These are phyloP conservation scores for Bombus polaris DNA, from an alignment of 1,140 invertebrate species.

Conservation along the genomic window DNA sequence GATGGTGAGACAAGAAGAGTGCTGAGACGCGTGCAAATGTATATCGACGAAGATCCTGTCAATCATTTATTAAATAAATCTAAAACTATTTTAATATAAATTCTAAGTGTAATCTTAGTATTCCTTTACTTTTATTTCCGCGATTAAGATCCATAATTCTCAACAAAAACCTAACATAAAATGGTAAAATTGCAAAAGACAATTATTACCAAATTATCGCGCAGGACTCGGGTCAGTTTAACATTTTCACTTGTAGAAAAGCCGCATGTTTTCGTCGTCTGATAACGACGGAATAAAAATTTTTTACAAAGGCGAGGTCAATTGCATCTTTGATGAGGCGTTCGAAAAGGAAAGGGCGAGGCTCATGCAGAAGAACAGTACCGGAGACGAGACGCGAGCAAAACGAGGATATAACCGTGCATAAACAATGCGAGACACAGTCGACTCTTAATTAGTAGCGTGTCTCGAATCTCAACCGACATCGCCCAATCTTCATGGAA, in stretches of 20 bases:
- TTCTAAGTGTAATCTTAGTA: too few relatives aligned
- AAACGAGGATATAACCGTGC: slow-evolving; percentile 26
- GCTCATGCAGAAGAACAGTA: not conserved
- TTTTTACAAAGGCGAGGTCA: slow-evolving; percentile 2
- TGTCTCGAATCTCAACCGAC: slow-evolving; percentile 7
- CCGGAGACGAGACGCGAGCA: not conserved
- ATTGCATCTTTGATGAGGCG: slow-evolving; percentile 10
- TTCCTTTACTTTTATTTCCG: too few relatives aligned
- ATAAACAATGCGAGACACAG: slow-evolving; percentile 50
- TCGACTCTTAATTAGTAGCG: slow-evolving; percentile 44
- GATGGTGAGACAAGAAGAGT: too few relatives aligned
- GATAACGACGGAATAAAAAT: not conserved
- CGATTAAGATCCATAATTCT: too few relatives aligned
- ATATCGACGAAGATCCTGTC: too few relatives aligned
- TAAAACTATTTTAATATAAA: too few relatives aligned
- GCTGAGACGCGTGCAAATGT: too few relatives aligned
- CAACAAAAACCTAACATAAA: too few relatives aligned
- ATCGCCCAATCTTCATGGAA: slow-evolving; percentile 27
- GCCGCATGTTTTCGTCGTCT: not conserved
- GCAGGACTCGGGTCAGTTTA: too few relatives aligned
- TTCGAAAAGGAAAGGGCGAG: slow-evolving; percentile 1
- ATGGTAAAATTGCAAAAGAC: too few relatives aligned
- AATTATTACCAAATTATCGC: too few relatives aligned
- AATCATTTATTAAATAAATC: too few relatives aligned
- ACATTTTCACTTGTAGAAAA: not conserved